Evolutionary conservation across 2,888 invertebrate species (phyloP).

Genomic region (Drosophila aldrichi): DNA sequence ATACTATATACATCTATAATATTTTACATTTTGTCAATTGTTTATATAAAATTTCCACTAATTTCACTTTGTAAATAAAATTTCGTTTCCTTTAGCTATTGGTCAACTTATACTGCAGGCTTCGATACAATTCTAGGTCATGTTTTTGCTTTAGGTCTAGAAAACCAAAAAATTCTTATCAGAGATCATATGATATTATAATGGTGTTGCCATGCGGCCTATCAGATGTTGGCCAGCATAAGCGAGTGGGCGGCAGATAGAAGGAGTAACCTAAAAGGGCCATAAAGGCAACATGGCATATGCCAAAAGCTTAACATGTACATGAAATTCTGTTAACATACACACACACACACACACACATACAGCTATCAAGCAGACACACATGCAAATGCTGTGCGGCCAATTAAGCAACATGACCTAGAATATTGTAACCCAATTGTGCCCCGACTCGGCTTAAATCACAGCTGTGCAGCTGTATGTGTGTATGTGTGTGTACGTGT

Average conservation of each 20-base stretch:
- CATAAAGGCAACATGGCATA: constrained; percentile 37
- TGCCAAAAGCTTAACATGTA: constrained; percentile 41
- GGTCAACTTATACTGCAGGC: not conserved
- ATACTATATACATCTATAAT: not conserved
- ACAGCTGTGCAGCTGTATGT: constrained; percentile 4
- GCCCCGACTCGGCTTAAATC: constrained; percentile 30
- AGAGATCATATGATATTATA: not conserved
- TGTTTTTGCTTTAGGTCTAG: not conserved
- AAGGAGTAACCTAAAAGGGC: constrained; percentile 14
- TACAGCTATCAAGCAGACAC: not conserved
- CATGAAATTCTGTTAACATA: constrained; percentile 20
- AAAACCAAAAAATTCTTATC: constrained; percentile 14
- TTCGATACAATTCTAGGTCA: not conserved
- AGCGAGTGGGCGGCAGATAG: not conserved
- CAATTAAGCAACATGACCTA: constrained; percentile 75
- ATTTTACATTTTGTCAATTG: not conserved
- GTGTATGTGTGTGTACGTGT: not conserved
- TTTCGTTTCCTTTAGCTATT: not conserved
- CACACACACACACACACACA: not conserved
- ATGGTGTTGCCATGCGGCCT: constrained; percentile 27
- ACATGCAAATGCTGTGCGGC: constrained; percentile 35
- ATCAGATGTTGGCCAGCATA: not conserved
- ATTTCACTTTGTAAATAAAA: no score
- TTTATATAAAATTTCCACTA: no score
- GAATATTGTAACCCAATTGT: constrained; percentile 60